Base-by-base conservation (phyloP, 1,140 invertebrate genomes). In the Eufriesea mexicana region DNA sequence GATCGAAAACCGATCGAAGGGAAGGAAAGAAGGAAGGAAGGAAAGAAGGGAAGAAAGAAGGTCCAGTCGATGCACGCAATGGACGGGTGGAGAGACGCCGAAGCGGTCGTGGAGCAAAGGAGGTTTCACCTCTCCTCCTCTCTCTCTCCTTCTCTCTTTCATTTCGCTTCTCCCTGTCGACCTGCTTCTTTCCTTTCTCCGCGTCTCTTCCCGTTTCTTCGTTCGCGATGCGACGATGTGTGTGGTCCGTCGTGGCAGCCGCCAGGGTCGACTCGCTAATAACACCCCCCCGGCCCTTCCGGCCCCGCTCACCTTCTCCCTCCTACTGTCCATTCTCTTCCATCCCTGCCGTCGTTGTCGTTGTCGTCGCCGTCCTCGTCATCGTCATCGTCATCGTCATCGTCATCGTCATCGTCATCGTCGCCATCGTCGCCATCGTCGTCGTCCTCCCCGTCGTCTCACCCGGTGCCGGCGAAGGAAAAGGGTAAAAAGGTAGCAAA, bases 201-300 rank as follows among this genome's bases (percentile, higher is more conserved):
- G 72, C 72, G 78, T 76, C 80, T 83, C 66, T 86, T 84, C 61
- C 76, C 81, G 83, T 86, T 88, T 84, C 88, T 66, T 84, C 87
- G 79, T 89, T 81, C 82, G 80, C 84, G 73, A 74, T 83, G 88
- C 84, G 86, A 92, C 92, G 91, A 93, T 92, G 92, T 93, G 92
- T 93, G 92, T 93, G 92, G 92, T 93, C 92, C 86, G 71, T 89
- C 90, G 89, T 91, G 89, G 85, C 92, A 93, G 91, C 92, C 92
- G 91, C 90, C 91, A 92, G 91, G 88, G 89, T 88, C 91, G 89
- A 90, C 92, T 92, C 90, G 90, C 92, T 92, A 93, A 93, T 93
- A 93, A 92, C 92, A 92, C 90, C 91, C 90, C 70, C 90, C 85
- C 79, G 79, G 68, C 81, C 79, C 79, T 73, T 88, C 75, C 67